Base-by-base conservation (phyloP, 2,888 invertebrate genomes). In the Leptarthrus brevirostris region DNA sequence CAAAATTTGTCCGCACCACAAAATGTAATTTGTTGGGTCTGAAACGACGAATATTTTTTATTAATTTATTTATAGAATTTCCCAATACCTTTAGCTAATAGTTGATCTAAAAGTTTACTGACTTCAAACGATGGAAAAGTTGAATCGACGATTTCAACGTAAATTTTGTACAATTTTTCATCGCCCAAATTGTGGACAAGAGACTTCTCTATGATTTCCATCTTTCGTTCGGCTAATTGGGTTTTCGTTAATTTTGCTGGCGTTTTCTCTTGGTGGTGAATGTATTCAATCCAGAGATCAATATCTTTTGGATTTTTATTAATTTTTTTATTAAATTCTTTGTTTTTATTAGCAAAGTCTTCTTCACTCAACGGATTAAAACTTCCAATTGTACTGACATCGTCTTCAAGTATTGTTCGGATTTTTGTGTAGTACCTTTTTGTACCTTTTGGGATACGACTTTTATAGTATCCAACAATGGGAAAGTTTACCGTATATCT, bases 131-230 rank as follows among this genome's bases (percentile, higher is more conserved):
- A 87, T 0, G 91, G 89, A 79, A 87, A 87, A 12, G 88, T 84
- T 64, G 85, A 83, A 40, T 86, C 81, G 2, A 82, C 79, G 82
- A 83, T 81, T n/a, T 80, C 78, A 12, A 86, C 81, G 53, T 84
- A 86, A 10, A 81, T 73, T 22, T 79, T 79, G 54, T 90, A 83
- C 20, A 92, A 82, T 66, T 81, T 79, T 52, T 86, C 86, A 72
- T 87, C 88, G 73, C 86, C 84, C 2, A 86, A 84, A 83, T 91
- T 90, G 52, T 86, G 84, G 26, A 85, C 83, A 3, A 92, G 80
- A 0, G 90, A 91, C 80, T 87, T 88, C 72, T 90, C 89, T 5
- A 90, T 81, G 53, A 90, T 89, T 10, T 89, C 86, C 56, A 91
- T 79, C 81, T 91, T 90, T 71, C 89, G 87, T 79, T 90, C 87